Evolutionary conservation across 2,797 vertebrate genomes (phyloP).

Genomic region (Alca torda): DNA sequence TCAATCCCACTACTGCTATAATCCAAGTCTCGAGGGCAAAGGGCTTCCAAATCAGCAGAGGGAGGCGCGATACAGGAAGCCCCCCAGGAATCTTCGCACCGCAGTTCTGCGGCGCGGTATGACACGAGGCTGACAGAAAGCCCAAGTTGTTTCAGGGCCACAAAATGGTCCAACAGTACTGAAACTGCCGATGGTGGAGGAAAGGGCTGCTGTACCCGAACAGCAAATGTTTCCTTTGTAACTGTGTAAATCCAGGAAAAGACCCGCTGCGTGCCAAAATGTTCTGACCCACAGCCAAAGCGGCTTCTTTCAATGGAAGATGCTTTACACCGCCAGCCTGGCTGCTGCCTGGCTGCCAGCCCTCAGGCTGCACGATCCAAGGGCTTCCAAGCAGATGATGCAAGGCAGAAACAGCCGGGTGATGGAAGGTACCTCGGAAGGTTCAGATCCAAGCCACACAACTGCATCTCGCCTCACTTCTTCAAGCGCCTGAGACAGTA

Average conservation of each 20-base stretch:
- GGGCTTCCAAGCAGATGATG: not conserved
- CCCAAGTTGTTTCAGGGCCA: not conserved
- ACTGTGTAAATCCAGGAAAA: not conserved
- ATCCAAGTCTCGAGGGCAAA: not conserved
- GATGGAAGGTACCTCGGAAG: not conserved
- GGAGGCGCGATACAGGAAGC: not conserved
- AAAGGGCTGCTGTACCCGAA: not conserved
- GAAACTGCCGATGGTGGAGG: not conserved
- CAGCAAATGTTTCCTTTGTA: not conserved
- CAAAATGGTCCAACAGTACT: not conserved
- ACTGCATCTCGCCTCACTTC: not conserved
- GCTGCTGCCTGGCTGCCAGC: not conserved
- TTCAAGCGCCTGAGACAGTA: not conserved
- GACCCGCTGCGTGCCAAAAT: not conserved
- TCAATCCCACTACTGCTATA: not conserved
- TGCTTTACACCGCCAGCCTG: not conserved
- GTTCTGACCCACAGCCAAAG: not conserved
- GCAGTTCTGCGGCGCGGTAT: fast-evolving
- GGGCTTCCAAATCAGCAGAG: not conserved
- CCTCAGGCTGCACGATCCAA: not conserved
- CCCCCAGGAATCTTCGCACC: not conserved
- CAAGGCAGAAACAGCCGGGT: not conserved
- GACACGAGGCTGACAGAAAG: not conserved
- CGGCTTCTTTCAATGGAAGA: not conserved
- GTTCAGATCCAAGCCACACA: not conserved